These are phyloP conservation scores for Fabriciana adippe DNA, from an alignment of 2,888 invertebrate genomes.

Conservation along the genomic window DNA sequence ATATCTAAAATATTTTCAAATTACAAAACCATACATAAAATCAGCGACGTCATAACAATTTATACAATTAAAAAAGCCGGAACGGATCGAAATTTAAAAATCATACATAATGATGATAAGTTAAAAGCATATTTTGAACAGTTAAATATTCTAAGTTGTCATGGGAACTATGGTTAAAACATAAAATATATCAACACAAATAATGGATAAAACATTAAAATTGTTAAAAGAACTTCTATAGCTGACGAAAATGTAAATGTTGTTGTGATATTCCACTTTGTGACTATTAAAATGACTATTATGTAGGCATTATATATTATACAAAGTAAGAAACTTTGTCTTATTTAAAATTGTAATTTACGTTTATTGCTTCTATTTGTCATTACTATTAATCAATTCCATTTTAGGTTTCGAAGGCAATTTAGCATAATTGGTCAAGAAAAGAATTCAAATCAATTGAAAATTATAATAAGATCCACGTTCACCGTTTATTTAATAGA, in stretches of 20 bases:
- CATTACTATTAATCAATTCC: constrained; percentile 40
- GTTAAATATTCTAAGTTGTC: constrained; percentile 55
- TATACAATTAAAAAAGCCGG: constrained; percentile 27
- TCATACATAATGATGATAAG: constrained; percentile 51
- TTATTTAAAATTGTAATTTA: constrained; percentile 62
- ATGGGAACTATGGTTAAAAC: constrained; percentile 76
- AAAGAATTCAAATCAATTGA: constrained; percentile 10
- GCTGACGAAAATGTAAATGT: constrained; percentile 70
- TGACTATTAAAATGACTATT: constrained; percentile 75
- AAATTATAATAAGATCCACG: constrained; percentile 17
- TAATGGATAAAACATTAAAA: constrained; percentile 64
- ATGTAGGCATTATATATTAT: constrained; percentile 60
- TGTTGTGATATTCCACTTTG: constrained; percentile 67
- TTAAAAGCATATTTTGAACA: constrained; percentile 67
- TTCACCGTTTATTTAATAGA: constrained; percentile 6
- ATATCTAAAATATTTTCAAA: constrained; percentile 49
- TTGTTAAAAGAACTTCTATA: constrained; percentile 72
- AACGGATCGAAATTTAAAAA: constrained; percentile 33
- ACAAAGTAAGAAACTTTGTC: constrained; percentile 58
- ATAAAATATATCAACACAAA: constrained; percentile 65
- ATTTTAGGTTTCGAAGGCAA: constrained; percentile 32
- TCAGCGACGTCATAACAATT: constrained; percentile 19
- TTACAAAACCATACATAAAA: constrained; percentile 26
- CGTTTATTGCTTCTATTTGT: constrained; percentile 60
- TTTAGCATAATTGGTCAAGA: constrained; percentile 29